These are phyloP conservation scores for Drosophila sp. DNA, from an alignment of 1,140 invertebrate species.

Conservation along the genomic window DNA sequence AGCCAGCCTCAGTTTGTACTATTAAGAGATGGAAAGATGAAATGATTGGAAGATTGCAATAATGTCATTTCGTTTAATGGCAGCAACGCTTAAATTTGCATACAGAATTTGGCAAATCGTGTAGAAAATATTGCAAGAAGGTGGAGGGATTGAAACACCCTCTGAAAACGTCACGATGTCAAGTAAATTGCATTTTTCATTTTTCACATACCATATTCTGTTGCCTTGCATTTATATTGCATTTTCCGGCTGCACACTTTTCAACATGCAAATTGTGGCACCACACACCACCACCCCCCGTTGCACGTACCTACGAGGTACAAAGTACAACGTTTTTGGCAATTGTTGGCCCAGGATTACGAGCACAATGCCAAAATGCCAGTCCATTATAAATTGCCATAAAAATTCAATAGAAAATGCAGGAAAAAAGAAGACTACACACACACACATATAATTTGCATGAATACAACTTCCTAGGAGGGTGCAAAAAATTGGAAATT, in stretches of 20 bases:
- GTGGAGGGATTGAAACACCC: conserved; percentile 51
- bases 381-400: conserved; percentile 75
- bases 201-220: conserved; percentile 58
- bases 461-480: conserved; percentile 29
- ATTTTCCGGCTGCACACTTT: conserved; percentile 65
- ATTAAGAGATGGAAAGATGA: conserved; percentile 14
- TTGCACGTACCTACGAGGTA: no score
- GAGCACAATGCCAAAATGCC: conserved; percentile 46
- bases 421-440: conserved; percentile 30
- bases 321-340: conserved; percentile 36
- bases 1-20: conserved; percentile 15
- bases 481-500: conserved; percentile 27
- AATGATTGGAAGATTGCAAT: conserved; percentile 26
- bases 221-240: conserved; percentile 45
- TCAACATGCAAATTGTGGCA: conserved; percentile 80
- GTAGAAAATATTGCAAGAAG: conserved; percentile 4
- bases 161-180: conserved; percentile 46
- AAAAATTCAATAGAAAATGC: conserved; percentile 80
- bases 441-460: conserved; percentile 51
- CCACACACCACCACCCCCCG: conserved; percentile 38
- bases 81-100: conserved; percentile 52
- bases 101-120: conserved; percentile 54
- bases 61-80: conserved; percentile 56
- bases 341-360: conserved; percentile 59
- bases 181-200: conserved; percentile 73